These are phyloP conservation scores for Anolis apletophallus DNA, from an alignment of 2,797 vertebrate species.

Conservation along the genomic window DNA sequence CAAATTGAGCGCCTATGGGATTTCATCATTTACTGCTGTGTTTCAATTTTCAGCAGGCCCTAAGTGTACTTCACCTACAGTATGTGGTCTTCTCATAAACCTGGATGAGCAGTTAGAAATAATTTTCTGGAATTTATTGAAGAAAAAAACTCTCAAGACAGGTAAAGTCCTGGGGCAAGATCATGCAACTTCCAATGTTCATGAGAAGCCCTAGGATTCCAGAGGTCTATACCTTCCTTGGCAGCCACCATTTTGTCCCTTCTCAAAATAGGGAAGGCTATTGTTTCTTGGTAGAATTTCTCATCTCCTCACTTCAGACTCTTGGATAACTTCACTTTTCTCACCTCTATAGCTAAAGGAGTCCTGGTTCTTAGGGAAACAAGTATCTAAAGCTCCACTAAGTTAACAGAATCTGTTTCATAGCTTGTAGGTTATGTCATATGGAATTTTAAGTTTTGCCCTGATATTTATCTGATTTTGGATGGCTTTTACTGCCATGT, in stretches of 20 bases:
- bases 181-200: too few relatives aligned
- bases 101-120: background rate
- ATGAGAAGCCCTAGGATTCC: too few relatives aligned
- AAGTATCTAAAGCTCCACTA: background rate
- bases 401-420: background rate
- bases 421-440: background rate
- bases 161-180: background rate
- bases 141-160: background rate
- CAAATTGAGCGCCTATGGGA: background rate
- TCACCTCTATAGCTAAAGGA: background rate
- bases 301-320: background rate
- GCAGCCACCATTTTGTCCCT: too few relatives aligned
- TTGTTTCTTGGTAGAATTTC: background rate
- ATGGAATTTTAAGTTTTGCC: background rate
- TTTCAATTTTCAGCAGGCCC: background rate
- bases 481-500: background rate
- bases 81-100: background rate
- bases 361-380: background rate
- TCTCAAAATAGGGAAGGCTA: background rate
- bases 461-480: background rate
- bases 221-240: too few relatives aligned
- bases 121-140: background rate
- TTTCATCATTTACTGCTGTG: background rate
- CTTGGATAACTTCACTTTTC: background rate
- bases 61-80: background rate